Conservation (phyloP, 2,113 vertebrate species). For the Barbus barbus region DNA sequence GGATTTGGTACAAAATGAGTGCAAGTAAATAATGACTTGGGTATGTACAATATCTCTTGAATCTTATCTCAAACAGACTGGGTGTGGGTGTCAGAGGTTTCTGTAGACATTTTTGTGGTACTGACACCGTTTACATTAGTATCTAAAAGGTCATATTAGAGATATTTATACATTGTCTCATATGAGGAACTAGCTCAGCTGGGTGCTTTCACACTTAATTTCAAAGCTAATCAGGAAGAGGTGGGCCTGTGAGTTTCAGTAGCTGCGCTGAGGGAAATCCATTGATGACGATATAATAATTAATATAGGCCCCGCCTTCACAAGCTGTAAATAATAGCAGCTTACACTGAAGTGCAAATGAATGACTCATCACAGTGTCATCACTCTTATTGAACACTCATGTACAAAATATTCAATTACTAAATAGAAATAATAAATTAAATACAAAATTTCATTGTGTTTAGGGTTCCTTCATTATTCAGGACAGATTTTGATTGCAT, state of each 20-base stretch:
- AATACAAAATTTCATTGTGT: neutral
- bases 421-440: too few species aligned
- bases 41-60: neutral
- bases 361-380: neutral
- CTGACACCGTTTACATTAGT: neutral
- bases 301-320: neutral
- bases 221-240: slow-evolving; percentile 2
- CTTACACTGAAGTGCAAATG: neutral
- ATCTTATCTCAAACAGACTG: too few species aligned
- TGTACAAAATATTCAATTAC: neutral
- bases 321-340: neutral
- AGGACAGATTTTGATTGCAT: neutral
- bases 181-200: neutral
- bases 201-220: neutral
- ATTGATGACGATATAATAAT: neutral
- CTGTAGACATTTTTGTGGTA: neutral
- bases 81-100: neutral
- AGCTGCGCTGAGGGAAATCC: neutral
- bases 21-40: neutral
- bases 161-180: neutral
- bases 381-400: neutral
- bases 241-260: neutral
- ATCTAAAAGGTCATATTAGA: neutral
- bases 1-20: too few species aligned
- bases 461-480: neutral